These are phyloP conservation scores for Panonychus citri DNA, from an alignment of 1,140 invertebrate genomes.

Conservation along the genomic window DNA sequence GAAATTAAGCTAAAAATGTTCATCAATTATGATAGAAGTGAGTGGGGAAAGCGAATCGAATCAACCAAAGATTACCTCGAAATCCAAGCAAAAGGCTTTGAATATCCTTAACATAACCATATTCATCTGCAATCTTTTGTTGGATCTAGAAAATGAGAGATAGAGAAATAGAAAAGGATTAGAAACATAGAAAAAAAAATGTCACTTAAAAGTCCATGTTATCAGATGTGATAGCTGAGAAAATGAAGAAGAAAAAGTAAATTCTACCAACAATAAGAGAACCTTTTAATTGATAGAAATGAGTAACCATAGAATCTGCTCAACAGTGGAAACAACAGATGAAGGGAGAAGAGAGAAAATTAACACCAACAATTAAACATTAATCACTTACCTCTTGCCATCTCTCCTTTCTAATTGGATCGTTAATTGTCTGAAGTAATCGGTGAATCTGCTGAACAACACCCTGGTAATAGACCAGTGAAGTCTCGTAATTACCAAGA, in stretches of 20 bases:
- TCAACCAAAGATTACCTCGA: conserved; percentile 15
- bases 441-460: conserved; percentile 69
- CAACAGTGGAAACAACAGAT: too few species aligned
- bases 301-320: too few species aligned
- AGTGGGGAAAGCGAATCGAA: too few species aligned
- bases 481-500: conserved; percentile 82
- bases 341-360: too few species aligned
- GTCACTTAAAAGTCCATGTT: too few species aligned
- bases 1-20: too few species aligned
- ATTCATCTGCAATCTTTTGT: conserved; percentile 65
- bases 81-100: conserved; percentile 37
- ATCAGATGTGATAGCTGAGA: too few species aligned
- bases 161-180: not conserved
- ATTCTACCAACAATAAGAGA: too few species aligned
- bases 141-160: conserved; percentile 39
- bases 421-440: conserved; percentile 51
- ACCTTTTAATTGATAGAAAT: too few species aligned
- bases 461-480: conserved; percentile 80
- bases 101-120: conserved; percentile 65
- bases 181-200: conserved; percentile 10
- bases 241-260: too few species aligned
- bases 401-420: conserved; percentile 49
- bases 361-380: conserved; percentile 7
- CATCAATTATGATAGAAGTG: too few species aligned
- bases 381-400: conserved; percentile 49